Evolutionary conservation across 2,797 vertebrate species (phyloP), one percentile per base, ranked within the genome.

Genomic region (Avahi laniger): DNA sequence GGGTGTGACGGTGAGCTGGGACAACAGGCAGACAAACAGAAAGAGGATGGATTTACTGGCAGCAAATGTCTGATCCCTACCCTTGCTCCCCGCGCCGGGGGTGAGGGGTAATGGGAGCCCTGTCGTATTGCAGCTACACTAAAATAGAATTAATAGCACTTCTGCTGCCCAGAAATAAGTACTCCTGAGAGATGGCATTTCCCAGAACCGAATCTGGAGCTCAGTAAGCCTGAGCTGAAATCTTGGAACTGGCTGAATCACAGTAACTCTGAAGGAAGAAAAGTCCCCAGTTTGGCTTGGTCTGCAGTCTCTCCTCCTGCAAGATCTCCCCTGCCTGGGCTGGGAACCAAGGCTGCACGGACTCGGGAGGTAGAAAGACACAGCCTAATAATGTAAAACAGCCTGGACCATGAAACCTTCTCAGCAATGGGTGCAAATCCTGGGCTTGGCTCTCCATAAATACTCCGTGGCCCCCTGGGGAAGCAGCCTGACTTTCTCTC

Each of bases 91-190:
- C 76, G 38, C 15, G 6, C 46, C 69, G 22, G 70, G 82, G n/a
- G 52, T 11, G 2, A 90, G 54, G 75, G 48, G 24, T 46, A n/a
- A 69, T 4, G 76, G 26, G 46, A 90, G 14, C 22, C 67, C 20
- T 1, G 38, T 4, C 13, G 41, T 13, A 30, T 0, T 75, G 30
- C 48, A 78, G 14, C 35, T 38, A 30, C 28, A 75, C 76, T 70
- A 75, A 87, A 85, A 85, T 7, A 78, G 52, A 96, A 78, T 61
- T 65, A 86, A 28, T 28, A 82, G 48, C 50, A 69, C 30, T 84
- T 93, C 54, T 78, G 57, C 75, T 89, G 41, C 63, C 65, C 38
- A 67, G 89, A 91, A 96, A 86, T 85, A 69, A 84, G 30, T 65
- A 50, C 33, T 54, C 57, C 46, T 30, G 86, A 84, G 46, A 82